Evolutionary conservation across 2,113 vertebrate species (phyloP), one percentile per base, ranked within the genome.

Genomic region (Gobio gobio): DNA sequence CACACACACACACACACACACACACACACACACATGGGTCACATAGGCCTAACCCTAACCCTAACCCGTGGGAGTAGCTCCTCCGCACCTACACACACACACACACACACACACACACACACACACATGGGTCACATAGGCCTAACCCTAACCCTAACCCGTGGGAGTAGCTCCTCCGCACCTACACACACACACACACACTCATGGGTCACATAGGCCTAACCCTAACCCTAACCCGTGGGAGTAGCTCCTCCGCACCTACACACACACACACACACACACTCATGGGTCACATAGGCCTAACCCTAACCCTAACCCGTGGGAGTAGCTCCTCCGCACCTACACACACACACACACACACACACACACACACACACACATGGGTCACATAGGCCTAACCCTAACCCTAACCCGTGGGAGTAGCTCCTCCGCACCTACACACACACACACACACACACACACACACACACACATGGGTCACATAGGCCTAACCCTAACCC

Each of bases 221-320:
- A n/a, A n/a, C n/a, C n/a, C n/a, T n/a, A n/a, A n/a, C n/a, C n/a
- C n/a, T n/a, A n/a, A n/a, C 90, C 98, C 98, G 59, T 98, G 97
- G 89, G 97, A 98, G 94, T 98, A 99, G 4, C 98, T 98, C 92
- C 95, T 96, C 95, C 97, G 97, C 94, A 99, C 98, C 98, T 99
- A 75, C 58, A 82, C 26, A n/a, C n/a, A n/a, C n/a, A n/a, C 76
- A 80, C 61, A 59, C 12, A 1, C 49, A 40, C 18, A 1, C 18
- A 10, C 40, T 45, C 70, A 24, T 13, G n/a, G 1, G 6, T 24
- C n/a, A n/a, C n/a, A n/a, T n/a, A n/a, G n/a, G n/a, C n/a, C n/a
- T n/a, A n/a, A n/a, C n/a, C n/a, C n/a, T n/a, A n/a, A n/a, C n/a
- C n/a, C n/a, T n/a, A n/a, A n/a, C 90, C 98, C 98, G 59, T 98